phyloP scores from a whole-genome alignment of 1,140 invertebrate species.

The Lordiphosa stackelbergi region DNA sequence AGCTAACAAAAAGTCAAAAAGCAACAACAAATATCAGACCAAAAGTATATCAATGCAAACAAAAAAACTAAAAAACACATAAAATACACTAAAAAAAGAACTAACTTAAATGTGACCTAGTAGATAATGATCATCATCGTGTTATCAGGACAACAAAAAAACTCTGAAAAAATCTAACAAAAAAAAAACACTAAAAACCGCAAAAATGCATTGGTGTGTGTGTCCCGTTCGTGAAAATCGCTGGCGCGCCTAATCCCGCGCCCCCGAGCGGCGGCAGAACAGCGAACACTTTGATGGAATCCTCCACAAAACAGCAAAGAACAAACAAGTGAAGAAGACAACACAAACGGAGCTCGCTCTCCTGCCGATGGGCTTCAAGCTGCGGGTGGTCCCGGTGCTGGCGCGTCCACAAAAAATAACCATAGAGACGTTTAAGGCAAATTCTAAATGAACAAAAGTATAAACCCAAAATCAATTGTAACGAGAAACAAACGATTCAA shows the following conservation, averaged over 20 bases:
- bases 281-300: constrained; percentile 5
- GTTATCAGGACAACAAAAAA: constrained; percentile 60
- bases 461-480: constrained; percentile 70
- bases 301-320: not conserved
- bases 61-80: constrained; percentile 67
- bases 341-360: not conserved
- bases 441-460: constrained; percentile 75
- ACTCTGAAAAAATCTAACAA: constrained; percentile 47
- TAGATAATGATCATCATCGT: constrained; percentile 70
- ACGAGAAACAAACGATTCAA: constrained; percentile 66
- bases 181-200: constrained; percentile 62
- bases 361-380: constrained; percentile 9
- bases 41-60: constrained; percentile 72
- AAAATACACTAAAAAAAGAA: constrained; percentile 71
- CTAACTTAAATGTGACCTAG: constrained; percentile 72
- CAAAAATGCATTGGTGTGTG: constrained; percentile 73
- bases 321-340: not conserved
- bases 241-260: constrained; percentile 44
- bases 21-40: constrained; percentile 62
- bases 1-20: constrained; percentile 46
- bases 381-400: constrained; percentile 15
- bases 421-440: constrained; percentile 75
- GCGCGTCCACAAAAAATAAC: constrained; percentile 71
- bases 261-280: constrained; percentile 12
- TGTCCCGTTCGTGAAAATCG: constrained; percentile 73